phyloP scores from a whole-genome alignment of 2,797 vertebrate species.

The Muraenolepis orangiensis region DNA sequence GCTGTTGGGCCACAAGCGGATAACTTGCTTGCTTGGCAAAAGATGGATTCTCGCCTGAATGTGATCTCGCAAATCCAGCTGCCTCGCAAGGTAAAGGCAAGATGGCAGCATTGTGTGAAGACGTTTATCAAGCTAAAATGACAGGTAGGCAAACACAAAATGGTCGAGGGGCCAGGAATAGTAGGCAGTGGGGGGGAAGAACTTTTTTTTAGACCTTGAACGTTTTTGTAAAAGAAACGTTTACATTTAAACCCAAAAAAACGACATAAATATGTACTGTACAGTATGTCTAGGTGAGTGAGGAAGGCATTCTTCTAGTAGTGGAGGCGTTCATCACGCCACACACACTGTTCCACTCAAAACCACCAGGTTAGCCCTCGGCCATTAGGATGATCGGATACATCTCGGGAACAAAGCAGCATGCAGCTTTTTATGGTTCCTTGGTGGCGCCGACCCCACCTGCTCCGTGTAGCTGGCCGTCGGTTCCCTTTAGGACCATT shows the following conservation, averaged over 20 bases:
- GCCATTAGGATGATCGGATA: constrained; percentile 47
- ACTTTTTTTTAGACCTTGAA: too few relatives aligned
- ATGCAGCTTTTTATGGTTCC: constrained; percentile 33
- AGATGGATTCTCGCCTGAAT: too few relatives aligned
- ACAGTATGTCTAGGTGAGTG: too few relatives aligned
- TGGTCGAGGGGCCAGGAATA: background rate
- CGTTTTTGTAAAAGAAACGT: too few relatives aligned
- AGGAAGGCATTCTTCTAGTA: background rate
- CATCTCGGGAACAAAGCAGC: constrained; percentile 24
- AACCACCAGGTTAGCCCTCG: constrained; percentile 41
- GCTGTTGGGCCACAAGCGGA: too few relatives aligned
- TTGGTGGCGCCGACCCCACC: constrained; percentile 48
- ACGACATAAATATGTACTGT: too few relatives aligned
- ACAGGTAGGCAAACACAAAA: too few relatives aligned
- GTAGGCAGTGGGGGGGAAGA: too few relatives aligned
- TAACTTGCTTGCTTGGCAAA: too few relatives aligned
- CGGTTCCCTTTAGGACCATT: constrained; percentile 33
- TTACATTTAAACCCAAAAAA: background rate
- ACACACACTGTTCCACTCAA: constrained; percentile 19
- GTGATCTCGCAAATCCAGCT: too few relatives aligned
- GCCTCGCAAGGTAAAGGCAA: too few relatives aligned
- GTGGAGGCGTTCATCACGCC: constrained; percentile 8
- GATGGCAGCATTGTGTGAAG: background rate
- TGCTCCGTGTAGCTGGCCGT: constrained; percentile 23
- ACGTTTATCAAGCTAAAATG: background rate